Base-by-base conservation (phyloP, 2,888 invertebrate genomes). In the Drosophila emarginata region DNA sequence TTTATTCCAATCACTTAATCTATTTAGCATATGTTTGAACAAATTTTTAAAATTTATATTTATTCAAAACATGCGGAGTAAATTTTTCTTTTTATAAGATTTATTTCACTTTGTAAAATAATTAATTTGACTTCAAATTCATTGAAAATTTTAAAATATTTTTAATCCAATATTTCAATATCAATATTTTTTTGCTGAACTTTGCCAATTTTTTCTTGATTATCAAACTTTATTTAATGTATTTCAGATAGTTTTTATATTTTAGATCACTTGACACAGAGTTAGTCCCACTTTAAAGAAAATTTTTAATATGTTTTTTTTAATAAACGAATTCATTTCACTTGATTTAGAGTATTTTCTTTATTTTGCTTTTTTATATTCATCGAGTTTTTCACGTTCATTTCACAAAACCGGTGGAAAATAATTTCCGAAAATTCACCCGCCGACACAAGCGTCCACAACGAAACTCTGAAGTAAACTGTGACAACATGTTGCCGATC, bases 401-500 rank as follows among this genome's bases (percentile, higher is more conserved):
- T 52, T 18, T 53, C 14, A 11, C 6, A 11, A 45, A 45, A 45
- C 45, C 45, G 45, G 45, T 45, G 45, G 45, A 14, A 21, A 45
- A 45, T 45, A 12, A 11, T 11, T 45, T 18, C 11, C 21, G 18
- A 9, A 36, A 54, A 15, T 36, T 12, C 36, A 7, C 36, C 54
- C 54, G 36, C 36, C 28, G 54, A 54, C 12, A 54, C 32, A 36
- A 32, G 18, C 45, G 45, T 45, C 11, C 45, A 45, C 45, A 45
- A 45, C 45, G 45, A 45, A 45, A 45, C 45, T 21, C 45, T 21
- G 45, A 45, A 21, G 18, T 4, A 45, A 45, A 45, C 45, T 45
- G 45, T 11, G 21, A 11, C 45, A 45, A 45, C 45, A 45, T 45
- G 45, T 32, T 32, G 32, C 32, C 32, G 11, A 32, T 9, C 32